phyloP scores from a whole-genome alignment of 1,140 invertebrate species.

The Xylocopa sonorina region DNA sequence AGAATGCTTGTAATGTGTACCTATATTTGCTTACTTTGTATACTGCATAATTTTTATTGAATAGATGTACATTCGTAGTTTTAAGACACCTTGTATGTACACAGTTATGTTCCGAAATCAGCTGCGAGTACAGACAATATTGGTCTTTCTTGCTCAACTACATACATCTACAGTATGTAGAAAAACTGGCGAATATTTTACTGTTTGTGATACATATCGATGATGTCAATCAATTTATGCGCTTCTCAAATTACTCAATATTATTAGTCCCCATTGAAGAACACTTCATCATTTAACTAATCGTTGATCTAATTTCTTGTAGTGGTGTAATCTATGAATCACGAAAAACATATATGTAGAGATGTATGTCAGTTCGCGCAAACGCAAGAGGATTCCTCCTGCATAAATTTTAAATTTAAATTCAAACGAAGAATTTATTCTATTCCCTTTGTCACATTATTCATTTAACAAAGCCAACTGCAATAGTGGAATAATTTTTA shows the following conservation, averaged over 20 bases:
- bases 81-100: slow-evolving; percentile 18
- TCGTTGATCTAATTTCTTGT: neutral
- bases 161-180: neutral
- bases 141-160: slow-evolving; percentile 7
- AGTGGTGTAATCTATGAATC: neutral
- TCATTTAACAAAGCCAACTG: slow-evolving; percentile 86
- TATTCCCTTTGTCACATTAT: slow-evolving; percentile 44
- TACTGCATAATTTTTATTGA: slow-evolving; percentile 31
- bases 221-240: neutral
- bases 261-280: neutral
- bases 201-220: neutral
- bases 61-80: neutral
- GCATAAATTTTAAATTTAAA: slow-evolving; percentile 12
- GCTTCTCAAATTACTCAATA: neutral
- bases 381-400: neutral
- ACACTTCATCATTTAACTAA: neutral
- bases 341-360: neutral
- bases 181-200: neutral
- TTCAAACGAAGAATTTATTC: neutral
- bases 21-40: too few species aligned
- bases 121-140: slow-evolving; percentile 33
- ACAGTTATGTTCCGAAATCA: slow-evolving; percentile 31
- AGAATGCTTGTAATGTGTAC: neutral
- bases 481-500: slow-evolving; percentile 92
- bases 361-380: neutral